Evolutionary conservation across 1,140 invertebrate genomes (phyloP), one percentile per base, ranked within the genome.

Genomic region (Panagrolaimus sp.): DNA sequence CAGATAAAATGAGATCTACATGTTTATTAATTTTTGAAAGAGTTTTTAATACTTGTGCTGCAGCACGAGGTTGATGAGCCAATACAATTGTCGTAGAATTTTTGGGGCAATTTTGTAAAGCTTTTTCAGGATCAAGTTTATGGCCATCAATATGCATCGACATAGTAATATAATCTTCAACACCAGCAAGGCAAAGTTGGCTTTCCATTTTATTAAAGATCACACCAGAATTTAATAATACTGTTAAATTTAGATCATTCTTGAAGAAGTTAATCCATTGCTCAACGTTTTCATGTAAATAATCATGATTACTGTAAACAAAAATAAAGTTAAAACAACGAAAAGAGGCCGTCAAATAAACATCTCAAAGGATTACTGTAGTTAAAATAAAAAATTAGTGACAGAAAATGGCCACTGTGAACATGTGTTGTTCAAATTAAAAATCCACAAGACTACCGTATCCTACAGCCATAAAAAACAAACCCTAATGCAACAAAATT

Each of bases 31-130:
- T 16, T 11, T 46, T 25, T 67, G 46, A 65, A 43, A 43, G 42
- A 16, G 63, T 43, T 44, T 25, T 63, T 71, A 42, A 76, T 38
- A 73, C 72, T 48, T 74, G 65, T 16, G 31, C 23, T 3, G 69
- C 72, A 25, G 69, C 72, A 45, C 78, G 78, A 7, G 74, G 74
- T 51, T 75, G 74, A 67, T 75, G 74, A 27, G 67, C 72, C n/a
- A 75, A 38, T 5, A 75, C 23, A 1, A 75, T 61, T 13, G 45
- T 67, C 5, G 72, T 63, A 23, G 20, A 1, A 14, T 71, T 66
- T 27, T 63, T 27, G 13, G 72, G 72, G 45, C 74, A 75, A 7
- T 48, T 47, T 13, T 16, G 44, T n/a, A 75, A 43, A 3, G 75
- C 75, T 61, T 72, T 75, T 16, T 43, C 57, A 14, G 66, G 20